phyloP scores from a whole-genome alignment of 2,797 vertebrate genomes.

The Rallus crepitans region DNA sequence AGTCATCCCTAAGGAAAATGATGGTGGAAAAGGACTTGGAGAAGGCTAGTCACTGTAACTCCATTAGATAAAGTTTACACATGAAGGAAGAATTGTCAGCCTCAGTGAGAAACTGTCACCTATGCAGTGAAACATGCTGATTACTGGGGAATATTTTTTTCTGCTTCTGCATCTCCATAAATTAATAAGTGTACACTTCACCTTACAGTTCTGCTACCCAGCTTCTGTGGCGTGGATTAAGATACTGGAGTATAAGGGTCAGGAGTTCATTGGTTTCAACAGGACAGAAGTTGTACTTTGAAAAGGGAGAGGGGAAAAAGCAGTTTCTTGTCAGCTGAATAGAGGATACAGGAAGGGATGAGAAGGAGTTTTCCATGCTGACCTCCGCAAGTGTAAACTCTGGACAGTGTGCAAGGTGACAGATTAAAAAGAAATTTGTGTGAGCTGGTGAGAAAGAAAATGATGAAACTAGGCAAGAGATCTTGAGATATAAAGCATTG shows the following conservation, averaged over 20 bases:
- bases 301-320: background rate
- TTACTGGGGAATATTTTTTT: background rate
- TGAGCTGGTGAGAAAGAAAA: background rate
- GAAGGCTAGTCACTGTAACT: background rate
- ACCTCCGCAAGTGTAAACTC: background rate
- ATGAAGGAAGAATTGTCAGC: background rate
- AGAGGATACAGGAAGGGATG: background rate
- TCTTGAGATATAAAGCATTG: background rate
- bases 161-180: background rate
- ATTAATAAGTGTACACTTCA: background rate
- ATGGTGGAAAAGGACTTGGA: background rate
- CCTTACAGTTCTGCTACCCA: background rate
- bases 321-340: background rate
- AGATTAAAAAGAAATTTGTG: background rate
- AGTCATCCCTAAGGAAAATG: background rate
- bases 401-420: background rate
- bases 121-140: background rate
- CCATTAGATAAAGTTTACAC: background rate
- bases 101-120: background rate
- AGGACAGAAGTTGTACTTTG: background rate
- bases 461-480: background rate
- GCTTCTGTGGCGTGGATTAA: background rate
- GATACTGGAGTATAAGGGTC: background rate
- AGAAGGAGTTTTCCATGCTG: background rate
- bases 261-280: background rate